These are phyloP conservation scores for Drosophila serrata DNA, from an alignment of 1,140 invertebrate genomes.

Conservation along the genomic window DNA sequence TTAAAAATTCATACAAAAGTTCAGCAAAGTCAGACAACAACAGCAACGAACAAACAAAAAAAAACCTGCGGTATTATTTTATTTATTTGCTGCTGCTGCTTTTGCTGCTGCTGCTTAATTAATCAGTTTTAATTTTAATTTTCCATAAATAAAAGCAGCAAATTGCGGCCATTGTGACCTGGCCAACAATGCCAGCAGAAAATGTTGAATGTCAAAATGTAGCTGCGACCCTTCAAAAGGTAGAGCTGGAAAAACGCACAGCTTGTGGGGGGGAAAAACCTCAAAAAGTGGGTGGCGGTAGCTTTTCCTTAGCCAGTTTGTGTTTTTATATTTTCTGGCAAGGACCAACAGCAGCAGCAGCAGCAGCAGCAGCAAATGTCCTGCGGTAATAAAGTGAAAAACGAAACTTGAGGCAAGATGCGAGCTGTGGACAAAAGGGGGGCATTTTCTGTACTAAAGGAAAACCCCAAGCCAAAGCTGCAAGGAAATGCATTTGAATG, in stretches of 20 bases:
- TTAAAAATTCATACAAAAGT: conserved; percentile 66
- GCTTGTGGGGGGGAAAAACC: conserved; percentile 24
- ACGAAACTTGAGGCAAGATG: conserved; percentile 33
- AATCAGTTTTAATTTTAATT: conserved; percentile 68
- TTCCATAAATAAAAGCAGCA: conserved; percentile 49
- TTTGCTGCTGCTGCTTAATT: conserved; percentile 53
- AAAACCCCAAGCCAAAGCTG: conserved; percentile 21
- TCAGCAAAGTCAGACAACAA: conserved; percentile 39
- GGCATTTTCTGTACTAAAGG: conserved; percentile 7
- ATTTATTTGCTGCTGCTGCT: conserved; percentile 46
- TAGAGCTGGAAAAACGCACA: conserved; percentile 8
- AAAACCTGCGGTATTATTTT: conserved; percentile 41
- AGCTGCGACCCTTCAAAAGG: conserved; percentile 27
- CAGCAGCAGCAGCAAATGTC: conserved; percentile 41
- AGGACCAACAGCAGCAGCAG: conserved; percentile 11
- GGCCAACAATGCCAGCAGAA: conserved; percentile 22
- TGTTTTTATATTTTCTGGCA: conserved; percentile 7
- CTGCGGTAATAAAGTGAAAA: conserved; percentile 50
- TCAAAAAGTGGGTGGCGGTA: conserved; percentile 22
- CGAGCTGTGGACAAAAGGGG: not conserved
- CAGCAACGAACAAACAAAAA: conserved; percentile 16
- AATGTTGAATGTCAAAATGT: conserved; percentile 40
- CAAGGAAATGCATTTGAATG: conserved; percentile 51
- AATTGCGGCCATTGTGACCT: conserved; percentile 35
- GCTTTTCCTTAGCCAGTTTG: conserved; percentile 4